Base-by-base conservation (phyloP, 2,888 invertebrate species). In the Tanytarsus gracilentus region DNA sequence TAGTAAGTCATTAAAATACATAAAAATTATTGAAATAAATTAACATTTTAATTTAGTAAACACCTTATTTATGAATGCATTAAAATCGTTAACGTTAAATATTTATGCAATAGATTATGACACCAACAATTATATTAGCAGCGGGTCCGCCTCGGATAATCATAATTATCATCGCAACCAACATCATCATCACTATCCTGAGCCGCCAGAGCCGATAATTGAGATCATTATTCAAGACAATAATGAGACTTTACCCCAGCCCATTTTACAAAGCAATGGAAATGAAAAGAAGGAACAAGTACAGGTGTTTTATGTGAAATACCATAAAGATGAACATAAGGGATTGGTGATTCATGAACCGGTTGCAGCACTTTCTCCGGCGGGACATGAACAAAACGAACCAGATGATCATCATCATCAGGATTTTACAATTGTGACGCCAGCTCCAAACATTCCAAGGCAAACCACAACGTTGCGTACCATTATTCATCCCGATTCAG, bases 221-320 rank as follows among this genome's bases (percentile, higher is more conserved):
- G 92, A 92, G 75, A 92, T 92, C 65, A 92, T 92, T 63, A 91
- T 92, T 56, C 90, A 89, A 68, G 91, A 92, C 71, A 89, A 90
- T 0, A 92, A 92, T 69, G 87, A 89, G 67, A 80, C 86, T 0
- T 69, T 89, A 2, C 79, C 81, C 1, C 75, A 74, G 1, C 74
- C 76, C 1, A 77, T 78, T 64, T 67, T 71, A 1, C 53, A 55
- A 2, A 62, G 67, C 2, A 61, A 68, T 4, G 76, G 75, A 16
- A 78, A 78, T 64, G 78, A 80, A 64, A 80, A 80, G 65, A 89
- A 88, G 68, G 90, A 91, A 69, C 88, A 90, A 26, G 88, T 91
- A 36, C 91, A 92, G 67, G 92, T 92, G 1, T 92, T 89, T 70
- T 92, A 91, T 69, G 91, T 92, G 0, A 91, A 91, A 72, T 92